A percentile compares a stretch with the other conserved stretches of the same genome.
Evolutionary conservation across 2,797 vertebrate species (phyloP).

Genomic region (Anisognathus igniventris): DNA sequence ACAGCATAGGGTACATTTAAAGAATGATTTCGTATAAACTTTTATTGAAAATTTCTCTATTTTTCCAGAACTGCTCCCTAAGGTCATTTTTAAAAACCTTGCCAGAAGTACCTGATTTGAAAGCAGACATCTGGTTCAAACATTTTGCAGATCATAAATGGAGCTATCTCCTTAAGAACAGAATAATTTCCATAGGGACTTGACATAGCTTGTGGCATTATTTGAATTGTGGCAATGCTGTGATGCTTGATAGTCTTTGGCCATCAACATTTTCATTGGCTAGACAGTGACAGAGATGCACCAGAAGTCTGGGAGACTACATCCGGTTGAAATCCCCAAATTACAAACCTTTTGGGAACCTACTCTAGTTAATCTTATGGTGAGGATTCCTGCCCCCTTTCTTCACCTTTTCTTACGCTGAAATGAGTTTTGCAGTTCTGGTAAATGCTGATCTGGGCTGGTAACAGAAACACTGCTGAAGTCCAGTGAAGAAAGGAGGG

Average conservation of each 20-base stretch:
- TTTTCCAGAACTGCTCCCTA: neutral
- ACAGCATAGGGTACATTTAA: neutral
- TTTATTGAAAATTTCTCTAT: neutral
- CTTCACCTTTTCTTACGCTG: neutral
- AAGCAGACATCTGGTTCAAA: constrained; percentile 32
- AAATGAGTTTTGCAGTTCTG: neutral
- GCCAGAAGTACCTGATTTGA: constrained; percentile 48
- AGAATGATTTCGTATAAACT: constrained; percentile 20
- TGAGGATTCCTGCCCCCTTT: neutral
- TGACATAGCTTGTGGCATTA: neutral
- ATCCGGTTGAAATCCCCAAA: neutral
- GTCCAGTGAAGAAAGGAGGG: neutral
- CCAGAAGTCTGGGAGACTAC: neutral
- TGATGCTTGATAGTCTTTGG: neutral
- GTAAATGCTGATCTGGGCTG: neutral
- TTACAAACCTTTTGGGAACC: neutral
- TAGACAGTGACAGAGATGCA: neutral
- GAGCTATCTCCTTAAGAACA: neutral
- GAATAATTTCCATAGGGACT: neutral
- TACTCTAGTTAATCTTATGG: neutral
- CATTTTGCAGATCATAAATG: constrained; percentile 45
- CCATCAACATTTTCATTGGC: neutral
- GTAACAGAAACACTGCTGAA: neutral
- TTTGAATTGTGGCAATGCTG: neutral
- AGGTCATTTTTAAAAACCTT: neutral